Base-by-base conservation (phyloP, 2,113 vertebrate genomes). In the Cercopithecus mona region DNA sequence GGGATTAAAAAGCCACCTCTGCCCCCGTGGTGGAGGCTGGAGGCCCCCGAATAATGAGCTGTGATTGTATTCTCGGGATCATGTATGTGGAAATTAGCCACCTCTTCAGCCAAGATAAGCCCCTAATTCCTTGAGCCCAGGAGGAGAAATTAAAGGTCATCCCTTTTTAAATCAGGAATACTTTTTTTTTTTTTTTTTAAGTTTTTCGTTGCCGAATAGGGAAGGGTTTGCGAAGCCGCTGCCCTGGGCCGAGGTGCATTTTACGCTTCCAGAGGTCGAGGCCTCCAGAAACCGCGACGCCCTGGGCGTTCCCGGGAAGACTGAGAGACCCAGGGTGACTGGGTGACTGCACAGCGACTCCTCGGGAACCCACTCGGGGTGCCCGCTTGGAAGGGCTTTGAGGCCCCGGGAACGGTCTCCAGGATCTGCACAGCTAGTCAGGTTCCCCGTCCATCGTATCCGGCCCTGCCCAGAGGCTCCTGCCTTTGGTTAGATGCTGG, bases 341-440 rank as follows among this genome's bases (percentile, higher is more conserved):
- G 30, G 8, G 38, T 20, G 13, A 35, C 78, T 43, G 9, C 0
- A 0, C 5, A 0, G n/a, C 0, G 23, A 40, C 76, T 48, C 30
- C 35, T 4, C 1, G 23, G 43, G 17, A 57, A 38, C 12, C 48
- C 38, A 3, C 22, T n/a, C 0, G 1, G 9, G 2, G 1, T 14
- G 5, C 8, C 10, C 0, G 1, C 16, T 5, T 16, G 7, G 13
- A 64, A 48, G 43, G 20, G 20, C 30, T 52, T 66, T 45, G 30
- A 7, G 11, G 9, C 40, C 38, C 18, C 9, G 1, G 43, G 45
- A 59, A 25, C 4, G 6, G 45, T 13, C 38, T 8, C 13, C 0
- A 4, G 12, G 38, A 45, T 80, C 2, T 0, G 7, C 0, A 8
- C 4, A 12, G 32, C 45, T 30, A 64, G 18, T 16, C 32, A 78